Percentiles rank a stretch among this genome's conserved stretches.
Evolutionary conservation across 2,113 vertebrate genomes (phyloP).

Genomic region (Clarias magur): DNA sequence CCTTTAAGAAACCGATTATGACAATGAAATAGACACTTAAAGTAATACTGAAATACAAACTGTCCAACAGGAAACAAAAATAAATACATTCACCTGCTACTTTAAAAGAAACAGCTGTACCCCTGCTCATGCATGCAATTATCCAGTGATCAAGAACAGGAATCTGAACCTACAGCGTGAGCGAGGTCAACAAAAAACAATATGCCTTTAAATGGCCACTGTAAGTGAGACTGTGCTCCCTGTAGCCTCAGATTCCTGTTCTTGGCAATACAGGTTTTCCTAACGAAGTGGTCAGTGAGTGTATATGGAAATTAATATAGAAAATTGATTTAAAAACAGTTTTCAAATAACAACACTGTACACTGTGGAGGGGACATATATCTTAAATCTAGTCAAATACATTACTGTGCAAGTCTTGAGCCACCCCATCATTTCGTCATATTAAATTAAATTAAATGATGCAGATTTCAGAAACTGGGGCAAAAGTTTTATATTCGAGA

Average conservation of each 20-base stretch:
- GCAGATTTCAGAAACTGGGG: no score
- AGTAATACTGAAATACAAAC: neutral
- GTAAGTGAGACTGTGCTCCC: neutral
- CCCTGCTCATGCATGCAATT: neutral
- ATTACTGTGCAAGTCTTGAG: no score
- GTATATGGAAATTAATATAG: neutral
- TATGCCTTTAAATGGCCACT: neutral
- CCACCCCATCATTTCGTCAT: no score
- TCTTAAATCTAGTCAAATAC: no score
- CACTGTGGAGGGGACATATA: no score
- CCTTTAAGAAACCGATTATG: neutral
- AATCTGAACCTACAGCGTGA: neutral
- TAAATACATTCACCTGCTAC: neutral
- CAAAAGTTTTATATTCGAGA: no score
- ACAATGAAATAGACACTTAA: neutral
- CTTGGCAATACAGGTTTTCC: neutral
- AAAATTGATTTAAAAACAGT: neutral
- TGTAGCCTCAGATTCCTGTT: neutral
- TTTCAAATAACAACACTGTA: neutral
- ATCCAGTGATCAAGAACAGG: neutral
- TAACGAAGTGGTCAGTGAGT: neutral
- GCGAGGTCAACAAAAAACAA: neutral
- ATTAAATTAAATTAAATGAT: no score
- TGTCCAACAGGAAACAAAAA: neutral
- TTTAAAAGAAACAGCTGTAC: slow-evolving; percentile 11